Percentiles rank a stretch among this genome's conserved stretches.
These are phyloP conservation scores for Cyanoliseus patagonus DNA, from an alignment of 2,113 vertebrate genomes.

Conservation along the genomic window DNA sequence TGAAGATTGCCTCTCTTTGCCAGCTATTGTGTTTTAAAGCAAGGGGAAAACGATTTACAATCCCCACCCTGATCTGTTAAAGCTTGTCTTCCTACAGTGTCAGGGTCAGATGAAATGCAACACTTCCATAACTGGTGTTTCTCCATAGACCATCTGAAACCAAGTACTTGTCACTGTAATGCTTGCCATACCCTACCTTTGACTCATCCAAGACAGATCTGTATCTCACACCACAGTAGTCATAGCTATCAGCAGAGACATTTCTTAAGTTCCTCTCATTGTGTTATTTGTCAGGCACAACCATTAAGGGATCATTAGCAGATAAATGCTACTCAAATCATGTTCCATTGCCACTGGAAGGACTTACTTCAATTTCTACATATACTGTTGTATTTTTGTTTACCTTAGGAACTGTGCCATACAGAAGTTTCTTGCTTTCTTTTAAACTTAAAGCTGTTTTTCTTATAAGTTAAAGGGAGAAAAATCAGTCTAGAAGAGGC, in stretches of 20 bases:
- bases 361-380: background rate
- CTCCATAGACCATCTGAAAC: background rate
- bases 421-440: background rate
- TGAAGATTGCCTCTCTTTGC: conserved; percentile 6
- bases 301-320: conserved; percentile 8
- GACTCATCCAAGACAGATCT: conserved; percentile 12
- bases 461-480: background rate
- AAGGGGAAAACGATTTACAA: background rate
- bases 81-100: background rate
- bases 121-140: conserved; percentile 63
- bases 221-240: conserved; percentile 8
- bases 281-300: background rate
- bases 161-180: background rate
- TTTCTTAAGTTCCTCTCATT: conserved; percentile 12
- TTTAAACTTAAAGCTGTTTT: background rate
- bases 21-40: conserved; percentile 57
- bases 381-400: background rate
- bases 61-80: background rate
- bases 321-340: background rate
- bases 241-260: background rate
- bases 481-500: background rate
- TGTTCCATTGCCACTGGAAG: background rate
- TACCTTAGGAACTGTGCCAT: background rate
- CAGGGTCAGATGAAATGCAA: background rate
- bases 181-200: conserved; percentile 27